A percentile compares a stretch with the other conserved stretches of the same genome.
Evolutionary conservation across 2,113 vertebrate genomes (phyloP).

Genomic region (Corvus hawaiiensis): DNA sequence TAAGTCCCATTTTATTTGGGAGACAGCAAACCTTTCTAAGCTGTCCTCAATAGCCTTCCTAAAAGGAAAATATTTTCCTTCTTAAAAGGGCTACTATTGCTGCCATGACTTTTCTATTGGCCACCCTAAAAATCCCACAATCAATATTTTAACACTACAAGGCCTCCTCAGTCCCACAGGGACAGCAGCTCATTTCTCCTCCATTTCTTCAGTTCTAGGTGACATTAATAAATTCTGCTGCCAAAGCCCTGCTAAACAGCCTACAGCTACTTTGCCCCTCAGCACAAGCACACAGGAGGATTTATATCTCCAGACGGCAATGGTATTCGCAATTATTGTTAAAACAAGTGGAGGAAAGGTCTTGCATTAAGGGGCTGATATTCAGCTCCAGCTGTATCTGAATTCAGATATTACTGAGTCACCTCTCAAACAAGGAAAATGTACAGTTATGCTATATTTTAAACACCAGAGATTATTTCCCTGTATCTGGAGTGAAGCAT

Average conservation of each 20-base stretch:
- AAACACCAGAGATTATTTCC: background rate
- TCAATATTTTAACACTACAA: background rate
- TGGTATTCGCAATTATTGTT: background rate
- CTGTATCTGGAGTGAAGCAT: background rate
- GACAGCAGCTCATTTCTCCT: background rate
- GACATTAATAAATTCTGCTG: background rate
- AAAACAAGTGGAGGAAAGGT: background rate
- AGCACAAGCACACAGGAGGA: background rate
- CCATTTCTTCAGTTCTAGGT: background rate
- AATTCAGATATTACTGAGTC: background rate
- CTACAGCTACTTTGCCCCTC: background rate
- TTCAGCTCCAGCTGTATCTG: background rate
- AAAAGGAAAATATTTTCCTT: background rate
- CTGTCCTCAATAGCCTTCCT: background rate
- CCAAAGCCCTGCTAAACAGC: background rate
- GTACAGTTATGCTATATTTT: background rate
- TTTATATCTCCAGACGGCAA: background rate
- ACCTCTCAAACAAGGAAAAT: background rate
- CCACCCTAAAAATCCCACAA: background rate
- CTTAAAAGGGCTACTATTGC: background rate
- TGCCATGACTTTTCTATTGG: background rate
- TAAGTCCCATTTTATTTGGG: background rate
- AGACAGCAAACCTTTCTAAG: background rate
- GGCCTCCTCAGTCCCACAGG: accelerated
- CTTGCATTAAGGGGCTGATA: background rate